Evolutionary conservation across 2,113 vertebrate genomes (phyloP), one percentile per base, ranked within the genome.

Genomic region (Hydrochoerus hydrochaeris): DNA sequence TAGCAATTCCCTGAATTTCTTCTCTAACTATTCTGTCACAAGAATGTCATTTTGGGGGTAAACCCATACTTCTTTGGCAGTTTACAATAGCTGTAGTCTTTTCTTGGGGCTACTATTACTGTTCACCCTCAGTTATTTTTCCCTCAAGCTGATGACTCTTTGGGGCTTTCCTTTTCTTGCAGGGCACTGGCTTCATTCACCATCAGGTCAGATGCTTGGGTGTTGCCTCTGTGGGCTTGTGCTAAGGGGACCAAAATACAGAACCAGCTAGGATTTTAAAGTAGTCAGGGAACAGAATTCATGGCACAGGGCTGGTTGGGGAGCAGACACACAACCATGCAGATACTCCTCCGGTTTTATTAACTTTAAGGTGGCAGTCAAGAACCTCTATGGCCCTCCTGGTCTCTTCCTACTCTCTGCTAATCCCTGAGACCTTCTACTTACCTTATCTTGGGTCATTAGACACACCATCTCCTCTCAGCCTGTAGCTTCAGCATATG

Each of bases 351-450:
- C 41, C 11, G 26, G 28, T 92, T 90, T 92, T 32, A 49, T 38
- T 63, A 69, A 62, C 65, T 46, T 60, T 35, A 24, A 35, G n/a
- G 17, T 38, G 52, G 54, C 17, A n/a, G 41, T 41, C 35, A 71
- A 3, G 49, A 5, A 17, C 57, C 41, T 26, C 49, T 46, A 2
- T 2, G 6, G 28, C 30, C 38, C 38, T 20, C 49, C 57, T 24
- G 32, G 54, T 77, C 28, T 38, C 71, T 11, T 54, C n/a, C 60
- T 22, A 0, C 32, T 9, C 4, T 9, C 38, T 6, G 1, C 17
- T 5, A 7, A 58, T 30, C 16, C 32, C 65, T 4, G 1, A 5
- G 52, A 35, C 7, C 0, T 1, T 1, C 7, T 24, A 11, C 52
- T 32, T 4, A 1, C 17, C 8, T 85, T 46, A 32, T 85, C 71